Evolutionary conservation across 2,797 vertebrate genomes (phyloP).

Genomic region (Okamejei kenojei): DNA sequence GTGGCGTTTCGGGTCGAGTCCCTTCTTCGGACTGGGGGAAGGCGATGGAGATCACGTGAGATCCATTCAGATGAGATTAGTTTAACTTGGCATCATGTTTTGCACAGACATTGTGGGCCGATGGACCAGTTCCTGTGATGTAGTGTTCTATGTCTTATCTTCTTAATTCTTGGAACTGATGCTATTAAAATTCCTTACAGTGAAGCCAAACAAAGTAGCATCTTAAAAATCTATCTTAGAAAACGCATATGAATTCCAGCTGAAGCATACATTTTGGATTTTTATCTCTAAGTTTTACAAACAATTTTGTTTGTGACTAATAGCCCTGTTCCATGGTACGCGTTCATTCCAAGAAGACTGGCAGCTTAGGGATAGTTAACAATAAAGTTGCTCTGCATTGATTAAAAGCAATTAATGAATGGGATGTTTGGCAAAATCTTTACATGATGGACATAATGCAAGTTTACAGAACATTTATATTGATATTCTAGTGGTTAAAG

Average conservation of each 20-base stretch:
- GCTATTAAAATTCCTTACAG: background rate
- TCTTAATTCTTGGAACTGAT: background rate
- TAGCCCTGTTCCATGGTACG: no score
- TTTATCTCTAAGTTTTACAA: background rate
- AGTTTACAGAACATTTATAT: constrained; percentile 18
- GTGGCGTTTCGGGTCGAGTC: no score
- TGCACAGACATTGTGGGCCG: no score
- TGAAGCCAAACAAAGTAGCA: background rate
- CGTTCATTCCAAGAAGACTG: background rate
- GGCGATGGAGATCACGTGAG: no score
- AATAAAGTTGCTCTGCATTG: background rate
- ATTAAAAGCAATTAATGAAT: background rate
- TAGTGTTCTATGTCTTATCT: no score
- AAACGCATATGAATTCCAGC: background rate
- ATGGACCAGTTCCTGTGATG: no score
- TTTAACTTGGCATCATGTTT: no score
- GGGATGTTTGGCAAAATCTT: background rate
- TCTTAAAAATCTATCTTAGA: background rate
- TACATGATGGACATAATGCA: background rate
- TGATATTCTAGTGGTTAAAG: background rate
- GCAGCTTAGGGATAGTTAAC: background rate
- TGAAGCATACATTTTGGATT: background rate
- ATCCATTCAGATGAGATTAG: no score
- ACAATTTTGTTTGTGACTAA: background rate
- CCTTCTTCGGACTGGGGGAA: no score